Evolutionary conservation across 1,140 invertebrate species (phyloP).

Genomic region (Panulirus ornatus): DNA sequence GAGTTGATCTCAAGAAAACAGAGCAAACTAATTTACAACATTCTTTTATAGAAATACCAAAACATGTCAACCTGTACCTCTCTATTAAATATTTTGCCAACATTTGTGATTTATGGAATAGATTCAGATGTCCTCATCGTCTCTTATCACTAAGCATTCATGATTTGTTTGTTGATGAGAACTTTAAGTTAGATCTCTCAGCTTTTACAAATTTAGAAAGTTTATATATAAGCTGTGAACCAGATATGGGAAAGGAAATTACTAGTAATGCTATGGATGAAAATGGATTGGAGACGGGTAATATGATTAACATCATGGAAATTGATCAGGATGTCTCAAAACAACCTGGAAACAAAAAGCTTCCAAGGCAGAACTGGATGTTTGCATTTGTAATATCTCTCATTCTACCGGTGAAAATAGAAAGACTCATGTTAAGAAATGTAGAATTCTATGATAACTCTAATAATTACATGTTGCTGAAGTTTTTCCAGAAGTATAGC

Average conservation of each 20-base stretch:
- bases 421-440: slow-evolving; percentile 47
- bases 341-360: neutral
- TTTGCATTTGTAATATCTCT: neutral
- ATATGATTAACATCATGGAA: too few species aligned
- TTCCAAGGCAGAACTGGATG: slow-evolving; percentile 1
- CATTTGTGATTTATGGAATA: slow-evolving; percentile 19
- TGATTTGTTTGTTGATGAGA: neutral
- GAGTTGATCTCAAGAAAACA: neutral
- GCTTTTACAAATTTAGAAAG: neutral
- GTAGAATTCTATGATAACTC: slow-evolving; percentile 43
- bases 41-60: neutral
- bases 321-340: neutral
- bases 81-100: slow-evolving; percentile 33
- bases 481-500: neutral
- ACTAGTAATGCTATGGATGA: too few species aligned
- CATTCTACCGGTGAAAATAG: neutral
- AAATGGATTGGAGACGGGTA: too few species aligned
- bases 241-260: neutral
- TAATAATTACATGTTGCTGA: slow-evolving; percentile 18
- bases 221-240: neutral
- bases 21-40: neutral
- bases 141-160: slow-evolving; percentile 30
- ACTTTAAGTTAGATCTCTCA: slow-evolving; percentile 36
- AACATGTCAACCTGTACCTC: neutral
- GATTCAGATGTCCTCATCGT: neutral